Evolutionary conservation across 2,797 vertebrate species (phyloP), one percentile per base, ranked within the genome.

Genomic region (Setipinna tenuifilis): DNA sequence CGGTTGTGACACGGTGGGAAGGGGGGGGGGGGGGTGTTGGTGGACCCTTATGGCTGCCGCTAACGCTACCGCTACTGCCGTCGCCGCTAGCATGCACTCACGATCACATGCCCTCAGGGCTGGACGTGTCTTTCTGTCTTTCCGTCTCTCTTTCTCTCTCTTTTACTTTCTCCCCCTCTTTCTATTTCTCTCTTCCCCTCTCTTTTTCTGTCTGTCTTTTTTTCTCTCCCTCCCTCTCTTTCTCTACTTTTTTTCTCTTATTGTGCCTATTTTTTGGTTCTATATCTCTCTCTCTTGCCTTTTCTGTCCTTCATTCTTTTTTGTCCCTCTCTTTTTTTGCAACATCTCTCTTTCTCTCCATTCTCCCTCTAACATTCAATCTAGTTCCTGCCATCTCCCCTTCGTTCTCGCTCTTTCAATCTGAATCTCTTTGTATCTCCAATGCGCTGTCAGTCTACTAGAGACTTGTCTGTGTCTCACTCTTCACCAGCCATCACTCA

Each of bases 331-430:
- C 54, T 23, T 31, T 41, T 54, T 14, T 54, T 10, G 9, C 7
- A 9, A 54, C 50, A 54, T 59, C 81, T 50, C 61, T 11, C 61
- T 65, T 9, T 11, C n/a, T 65, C 16, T 44, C 17, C 41, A 6
- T 21, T 17, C 41, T 44, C 28, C 28, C 28, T 14, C 11, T 75
- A 11, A 31, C 14, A 31, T 41, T 50, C 54, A n/a, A 44, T 58
- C 21, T 23, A 3, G 50, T 83, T 35, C 57, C 12, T 16, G 81
- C 84, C 58, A 80, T 23, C 84, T 84, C 90, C 16, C 85, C 80
- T 83, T 50, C 46, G 50, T 84, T 85, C 61, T 28, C 7, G 28
- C 81, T 80, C 48, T 75, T 86, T 90, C 1, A 89, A 89, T 86
- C 17, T 23, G 54, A 89, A 91, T 71, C 25, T 35, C 58, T 59